Evolutionary conservation across 2,888 invertebrate species (phyloP).

Genomic region (Cyrtodaria siliqua): DNA sequence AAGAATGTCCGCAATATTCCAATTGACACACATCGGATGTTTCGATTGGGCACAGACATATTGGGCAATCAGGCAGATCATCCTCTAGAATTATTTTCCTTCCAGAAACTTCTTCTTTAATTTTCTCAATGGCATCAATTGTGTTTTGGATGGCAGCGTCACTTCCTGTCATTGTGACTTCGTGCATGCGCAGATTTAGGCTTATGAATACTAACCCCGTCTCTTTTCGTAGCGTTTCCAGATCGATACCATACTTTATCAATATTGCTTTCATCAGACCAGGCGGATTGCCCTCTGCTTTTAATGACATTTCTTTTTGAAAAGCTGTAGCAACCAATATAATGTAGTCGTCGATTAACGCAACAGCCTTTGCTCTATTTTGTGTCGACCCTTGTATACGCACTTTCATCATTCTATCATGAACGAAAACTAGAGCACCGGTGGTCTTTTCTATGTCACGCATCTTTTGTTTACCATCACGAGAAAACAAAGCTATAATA

Average conservation of each 20-base stretch:
- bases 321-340: constrained; percentile 1
- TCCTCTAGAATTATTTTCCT: neutral
- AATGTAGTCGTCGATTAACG: constrained; percentile 47
- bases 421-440: constrained; percentile 45
- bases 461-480: constrained; percentile 50
- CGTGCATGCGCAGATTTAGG: constrained; percentile 60
- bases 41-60: constrained; percentile 77
- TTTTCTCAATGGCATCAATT: constrained; percentile 29
- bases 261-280: constrained; percentile 74
- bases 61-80: constrained; percentile 70
- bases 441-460: constrained; percentile 48
- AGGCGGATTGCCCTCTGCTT: constrained; percentile 61
- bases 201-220: constrained; percentile 41
- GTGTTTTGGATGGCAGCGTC: constrained; percentile 51
- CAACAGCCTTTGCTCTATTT: constrained; percentile 26
- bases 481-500: constrained; percentile 47
- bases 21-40: constrained; percentile 70
- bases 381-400: constrained; percentile 53
- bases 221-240: constrained; percentile 53
- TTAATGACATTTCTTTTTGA: constrained; percentile 52
- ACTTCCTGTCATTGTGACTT: constrained; percentile 56
- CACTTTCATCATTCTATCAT: constrained; percentile 56
- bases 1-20: constrained; percentile 80
- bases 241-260: constrained; percentile 57
- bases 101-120: constrained; percentile 1